These are phyloP conservation scores for Balearica regulorum DNA, from an alignment of 2,797 vertebrate genomes.

Conservation along the genomic window DNA sequence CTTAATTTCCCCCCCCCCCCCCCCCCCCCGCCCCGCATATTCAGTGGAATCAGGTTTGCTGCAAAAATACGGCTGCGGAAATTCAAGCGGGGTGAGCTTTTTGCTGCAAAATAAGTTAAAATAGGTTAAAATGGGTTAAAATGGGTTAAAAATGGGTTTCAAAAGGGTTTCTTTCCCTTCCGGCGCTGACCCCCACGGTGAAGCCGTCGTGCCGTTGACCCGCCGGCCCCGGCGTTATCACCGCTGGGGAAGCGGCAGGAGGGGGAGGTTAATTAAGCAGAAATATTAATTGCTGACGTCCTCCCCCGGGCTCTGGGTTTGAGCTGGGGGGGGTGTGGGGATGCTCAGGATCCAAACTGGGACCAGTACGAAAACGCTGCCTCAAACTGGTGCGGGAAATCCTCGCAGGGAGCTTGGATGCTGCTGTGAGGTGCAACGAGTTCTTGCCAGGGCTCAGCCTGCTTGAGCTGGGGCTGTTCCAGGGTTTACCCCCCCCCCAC, in stretches of 20 bases:
- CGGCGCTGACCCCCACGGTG: neutral
- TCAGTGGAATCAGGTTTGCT: neutral
- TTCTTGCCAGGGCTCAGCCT: neutral
- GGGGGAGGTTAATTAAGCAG: neutral
- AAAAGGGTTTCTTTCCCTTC: neutral
- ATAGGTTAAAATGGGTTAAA: neutral
- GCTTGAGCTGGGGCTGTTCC: neutral
- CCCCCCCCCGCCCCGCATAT: too few relatives aligned
- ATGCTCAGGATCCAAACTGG: neutral
- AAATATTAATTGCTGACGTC: neutral
- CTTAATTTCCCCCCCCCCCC: neutral
- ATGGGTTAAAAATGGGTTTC: too few relatives aligned
- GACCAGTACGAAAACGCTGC: neutral
- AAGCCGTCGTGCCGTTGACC: neutral
- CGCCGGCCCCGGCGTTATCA: accelerated
- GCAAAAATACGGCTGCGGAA: neutral
- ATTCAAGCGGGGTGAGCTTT: neutral
- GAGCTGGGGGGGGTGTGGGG: neutral
- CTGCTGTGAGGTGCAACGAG: neutral
- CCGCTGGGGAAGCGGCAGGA: neutral
- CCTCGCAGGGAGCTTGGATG: neutral
- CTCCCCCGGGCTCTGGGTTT: neutral
- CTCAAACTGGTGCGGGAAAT: neutral
- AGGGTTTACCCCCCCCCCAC: too few relatives aligned
- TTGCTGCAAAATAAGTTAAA: neutral